A percentile compares a stretch with the other conserved stretches of the same genome.
Evolutionary conservation across 2,888 invertebrate genomes (phyloP).

Genomic region (Cryptosula pallasiana): DNA sequence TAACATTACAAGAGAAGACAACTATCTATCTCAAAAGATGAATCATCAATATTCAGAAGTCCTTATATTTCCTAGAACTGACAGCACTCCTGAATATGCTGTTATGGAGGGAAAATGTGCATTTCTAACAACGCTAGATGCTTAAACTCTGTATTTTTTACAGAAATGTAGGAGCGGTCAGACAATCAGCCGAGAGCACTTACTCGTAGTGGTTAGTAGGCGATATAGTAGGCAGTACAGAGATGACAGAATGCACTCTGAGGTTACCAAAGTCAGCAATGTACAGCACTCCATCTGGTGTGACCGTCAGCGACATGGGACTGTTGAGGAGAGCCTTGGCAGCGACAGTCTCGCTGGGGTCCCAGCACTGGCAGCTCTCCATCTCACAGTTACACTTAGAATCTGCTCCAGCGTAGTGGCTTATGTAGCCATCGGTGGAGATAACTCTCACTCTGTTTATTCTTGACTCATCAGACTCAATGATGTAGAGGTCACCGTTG

Average conservation of each 20-base stretch:
- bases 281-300: constrained; percentile 90
- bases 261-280: constrained; percentile 83
- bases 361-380: constrained; percentile 84
- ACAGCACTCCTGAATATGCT: too few species aligned
- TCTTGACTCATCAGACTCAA: constrained; percentile 84
- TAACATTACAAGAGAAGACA: too few species aligned
- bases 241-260: constrained; percentile 61
- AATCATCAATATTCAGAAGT: too few species aligned
- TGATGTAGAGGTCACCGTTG: constrained; percentile 84
- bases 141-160: too few species aligned
- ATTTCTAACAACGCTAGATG: too few species aligned
- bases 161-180: too few species aligned
- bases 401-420: constrained; percentile 88
- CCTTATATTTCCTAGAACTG: too few species aligned
- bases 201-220: constrained; percentile 29
- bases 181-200: too few species aligned
- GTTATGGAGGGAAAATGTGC: too few species aligned
- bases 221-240: constrained; percentile 38
- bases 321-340: constrained; percentile 84
- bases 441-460: constrained; percentile 80
- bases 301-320: constrained; percentile 76
- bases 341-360: constrained; percentile 63
- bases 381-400: constrained; percentile 54
- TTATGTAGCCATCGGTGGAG: constrained; percentile 86
- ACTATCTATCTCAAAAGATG: too few species aligned